Evolutionary conservation across 2,797 vertebrate species (phyloP).

Genomic region (Cygnus olor): DNA sequence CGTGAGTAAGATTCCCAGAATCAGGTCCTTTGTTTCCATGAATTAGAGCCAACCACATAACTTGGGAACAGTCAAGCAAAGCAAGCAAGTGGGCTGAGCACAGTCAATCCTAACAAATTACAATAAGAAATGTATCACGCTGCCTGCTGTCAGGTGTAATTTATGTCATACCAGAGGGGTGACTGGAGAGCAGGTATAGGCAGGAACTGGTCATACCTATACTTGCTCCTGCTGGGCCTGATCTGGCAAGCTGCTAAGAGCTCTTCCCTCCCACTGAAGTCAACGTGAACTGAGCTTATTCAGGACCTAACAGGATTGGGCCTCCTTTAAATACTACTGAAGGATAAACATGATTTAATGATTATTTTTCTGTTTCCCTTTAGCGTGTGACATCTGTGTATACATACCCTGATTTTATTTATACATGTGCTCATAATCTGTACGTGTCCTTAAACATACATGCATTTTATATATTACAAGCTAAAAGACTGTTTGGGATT

Average conservation of each 20-base stretch:
- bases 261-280: background rate
- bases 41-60: background rate
- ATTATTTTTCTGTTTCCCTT: background rate
- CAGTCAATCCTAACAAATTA: background rate
- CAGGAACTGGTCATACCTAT: constrained; percentile 37
- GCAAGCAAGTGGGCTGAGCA: background rate
- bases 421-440: background rate
- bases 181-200: constrained; percentile 38
- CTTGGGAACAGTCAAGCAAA: background rate
- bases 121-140: background rate
- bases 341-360: background rate
- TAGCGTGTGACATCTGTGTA: background rate
- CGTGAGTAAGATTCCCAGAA: background rate
- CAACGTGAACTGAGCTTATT: background rate
- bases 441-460: background rate
- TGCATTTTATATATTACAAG: background rate
- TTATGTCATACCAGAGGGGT: constrained; percentile 15
- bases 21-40: fast-evolving
- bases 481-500: background rate
- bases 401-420: background rate
- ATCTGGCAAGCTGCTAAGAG: constrained; percentile 24
- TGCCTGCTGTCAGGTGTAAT: constrained; percentile 35
- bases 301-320: background rate
- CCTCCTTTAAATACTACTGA: background rate
- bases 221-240: constrained; percentile 15